Conservation (phyloP, 1,140 invertebrate genomes). For the Mya arenaria region DNA sequence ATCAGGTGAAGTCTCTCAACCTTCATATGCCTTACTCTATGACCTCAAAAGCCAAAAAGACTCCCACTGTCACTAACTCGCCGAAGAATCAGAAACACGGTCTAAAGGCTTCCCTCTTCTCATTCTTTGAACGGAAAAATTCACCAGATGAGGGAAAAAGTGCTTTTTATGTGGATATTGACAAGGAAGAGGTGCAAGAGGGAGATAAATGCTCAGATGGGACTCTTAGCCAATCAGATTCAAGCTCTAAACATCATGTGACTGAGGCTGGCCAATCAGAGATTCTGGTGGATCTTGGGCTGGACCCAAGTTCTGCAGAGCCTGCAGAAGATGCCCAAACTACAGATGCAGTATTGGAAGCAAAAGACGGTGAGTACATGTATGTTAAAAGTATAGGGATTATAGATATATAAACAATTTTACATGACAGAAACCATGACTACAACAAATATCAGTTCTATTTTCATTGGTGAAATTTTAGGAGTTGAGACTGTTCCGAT, state of each 20-base stretch:
- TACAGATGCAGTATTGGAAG: too few species aligned
- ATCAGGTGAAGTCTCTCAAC: slow-evolving; percentile 60
- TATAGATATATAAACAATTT: too few species aligned
- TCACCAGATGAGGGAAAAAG: slow-evolving; percentile 68
- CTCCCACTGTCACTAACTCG: slow-evolving; percentile 51
- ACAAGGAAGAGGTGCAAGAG: slow-evolving; percentile 27
- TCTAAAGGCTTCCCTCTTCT: slow-evolving; percentile 69
- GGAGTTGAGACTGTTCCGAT: too few species aligned
- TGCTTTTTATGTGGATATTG: slow-evolving; percentile 73
- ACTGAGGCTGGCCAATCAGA: slow-evolving; percentile 55
- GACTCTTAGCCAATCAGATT: slow-evolving; percentile 25
- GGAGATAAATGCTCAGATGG: background rate
- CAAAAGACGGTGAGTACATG: too few species aligned
- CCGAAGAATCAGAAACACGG: slow-evolving; percentile 63
- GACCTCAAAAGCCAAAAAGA: slow-evolving; percentile 50
- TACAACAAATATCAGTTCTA: too few species aligned
- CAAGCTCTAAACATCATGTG: slow-evolving; percentile 1
- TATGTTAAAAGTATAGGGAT: too few species aligned
- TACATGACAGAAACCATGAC: too few species aligned
- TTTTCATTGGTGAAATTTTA: too few species aligned
- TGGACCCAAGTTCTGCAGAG: slow-evolving; percentile 59
- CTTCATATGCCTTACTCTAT: slow-evolving; percentile 16
- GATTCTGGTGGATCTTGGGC: slow-evolving; percentile 61
- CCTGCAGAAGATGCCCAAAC: too few species aligned
- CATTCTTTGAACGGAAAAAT: slow-evolving; percentile 73